These are phyloP conservation scores for Lasioglossum baleicum DNA, from an alignment of 1,140 invertebrate species.

Conservation along the genomic window DNA sequence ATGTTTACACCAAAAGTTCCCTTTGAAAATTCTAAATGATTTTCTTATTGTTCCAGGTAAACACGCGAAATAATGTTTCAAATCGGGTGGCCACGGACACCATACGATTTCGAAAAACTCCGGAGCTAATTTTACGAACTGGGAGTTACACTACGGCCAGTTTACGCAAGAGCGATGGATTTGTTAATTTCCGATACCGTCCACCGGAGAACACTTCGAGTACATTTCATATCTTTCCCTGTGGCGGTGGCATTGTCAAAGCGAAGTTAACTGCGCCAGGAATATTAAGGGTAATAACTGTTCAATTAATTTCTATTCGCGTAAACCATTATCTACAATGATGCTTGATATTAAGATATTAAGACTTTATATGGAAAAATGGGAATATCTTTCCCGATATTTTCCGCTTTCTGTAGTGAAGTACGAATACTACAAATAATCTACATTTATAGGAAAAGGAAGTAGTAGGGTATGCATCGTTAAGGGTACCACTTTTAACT, in stretches of 20 bases:
- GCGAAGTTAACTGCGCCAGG: slow-evolving; percentile 73
- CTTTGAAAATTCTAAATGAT: background rate
- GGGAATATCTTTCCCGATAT: background rate
- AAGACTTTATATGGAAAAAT: too few relatives aligned
- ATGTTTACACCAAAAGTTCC: too few relatives aligned
- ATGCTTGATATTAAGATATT: too few relatives aligned
- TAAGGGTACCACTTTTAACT: slow-evolving; percentile 72
- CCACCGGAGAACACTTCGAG: slow-evolving; percentile 73
- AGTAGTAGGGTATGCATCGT: slow-evolving; percentile 71
- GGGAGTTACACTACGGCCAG: slow-evolving; percentile 70
- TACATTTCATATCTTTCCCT: slow-evolving; percentile 75
- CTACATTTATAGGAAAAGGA: slow-evolving; percentile 69
- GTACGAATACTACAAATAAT: slow-evolving; percentile 11
- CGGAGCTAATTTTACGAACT: slow-evolving; percentile 69
- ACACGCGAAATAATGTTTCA: slow-evolving; percentile 75
- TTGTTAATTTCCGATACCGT: slow-evolving; percentile 74
- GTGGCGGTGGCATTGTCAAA: slow-evolving; percentile 70
- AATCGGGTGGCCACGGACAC: slow-evolving; percentile 71
- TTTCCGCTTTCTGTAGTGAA: background rate
- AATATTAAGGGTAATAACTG: slow-evolving; percentile 56
- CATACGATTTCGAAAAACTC: slow-evolving; percentile 73
- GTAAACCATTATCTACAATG: too few relatives aligned
- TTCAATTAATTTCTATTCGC: too few relatives aligned
- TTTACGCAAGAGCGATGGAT: slow-evolving; percentile 73
- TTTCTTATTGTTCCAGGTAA: slow-evolving; percentile 63